Evolutionary conservation across 2,888 invertebrate species (phyloP), one percentile per base, ranked within the genome.

Genomic region (Tachina lurida): DNA sequence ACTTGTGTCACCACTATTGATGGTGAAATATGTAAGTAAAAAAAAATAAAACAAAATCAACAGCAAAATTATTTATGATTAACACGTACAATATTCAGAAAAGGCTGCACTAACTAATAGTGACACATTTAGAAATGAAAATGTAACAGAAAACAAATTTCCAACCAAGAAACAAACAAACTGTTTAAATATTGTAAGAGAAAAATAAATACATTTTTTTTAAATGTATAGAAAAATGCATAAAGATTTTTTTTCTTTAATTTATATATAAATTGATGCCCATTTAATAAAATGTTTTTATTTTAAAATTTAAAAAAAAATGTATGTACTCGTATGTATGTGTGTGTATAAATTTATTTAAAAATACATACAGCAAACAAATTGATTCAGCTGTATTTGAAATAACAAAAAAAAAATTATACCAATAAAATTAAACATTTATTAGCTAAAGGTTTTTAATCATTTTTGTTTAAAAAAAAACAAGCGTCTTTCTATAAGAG

Each of bases 1-100:
- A 86, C 85, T 86, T 86, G 85, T 86, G 82, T 86, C 71, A 86
- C n/a, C n/a, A n/a, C 58, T 79, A 78, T 86, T 79, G 76, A 68
- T 77, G 71, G 77, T 71, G 49, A 77, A 82, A 83, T 49, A 70
- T 31, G 7, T 31, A 31, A 31, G 7, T 31, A 31, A 7, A 31
- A 31, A 31, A 31, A 60, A 63, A 73, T n/a, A n/a, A n/a, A n/a
- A n/a, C n/a, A n/a, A n/a, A n/a, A 71, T 63, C 45, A 56, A 74
- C 41, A 63, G 22, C 41, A 83, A 84, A 76, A 76, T 86, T 80
- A 83, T 76, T 80, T 73, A 86, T 86, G 76, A 76, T 71, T 49
- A 83, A 80, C 86, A 86, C 85, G 85, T 85, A 86, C 85, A 77
- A 70, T n/a, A n/a, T 56, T 75, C 74, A 82, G 49, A 78, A 83